A percentile compares a stretch with the other conserved stretches of the same genome.
These are phyloP conservation scores for Conus betulinus DNA, from an alignment of 1,140 invertebrate species.

Conservation along the genomic window DNA sequence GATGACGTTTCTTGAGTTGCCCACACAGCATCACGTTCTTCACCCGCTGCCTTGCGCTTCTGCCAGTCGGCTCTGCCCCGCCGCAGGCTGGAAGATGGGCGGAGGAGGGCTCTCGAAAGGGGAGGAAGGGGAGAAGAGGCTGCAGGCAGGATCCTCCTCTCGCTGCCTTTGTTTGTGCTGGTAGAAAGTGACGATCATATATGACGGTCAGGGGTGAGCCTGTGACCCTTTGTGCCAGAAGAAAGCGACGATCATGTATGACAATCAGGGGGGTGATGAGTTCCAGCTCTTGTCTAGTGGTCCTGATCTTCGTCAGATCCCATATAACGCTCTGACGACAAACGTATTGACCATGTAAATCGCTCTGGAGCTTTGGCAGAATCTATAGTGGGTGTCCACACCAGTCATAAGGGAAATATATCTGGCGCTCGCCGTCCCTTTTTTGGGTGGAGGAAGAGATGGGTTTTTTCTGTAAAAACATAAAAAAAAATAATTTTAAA, in stretches of 20 bases:
- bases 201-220: background rate
- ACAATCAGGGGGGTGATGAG: background rate
- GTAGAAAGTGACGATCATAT: conserved; percentile 31
- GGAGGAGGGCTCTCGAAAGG: conserved; percentile 21
- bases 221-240: background rate
- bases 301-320: background rate
- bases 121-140: conserved; percentile 19
- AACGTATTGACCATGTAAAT: too few relatives aligned
- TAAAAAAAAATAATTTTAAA: too few relatives aligned
- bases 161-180: background rate
- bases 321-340: too few relatives aligned
- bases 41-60: background rate
- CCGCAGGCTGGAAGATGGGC: background rate
- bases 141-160: background rate
- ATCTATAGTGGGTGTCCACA: too few relatives aligned
- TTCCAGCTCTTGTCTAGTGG: background rate
- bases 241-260: background rate
- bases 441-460: too few relatives aligned
- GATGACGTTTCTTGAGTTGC: background rate
- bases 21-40: conserved; percentile 6
- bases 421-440: too few relatives aligned
- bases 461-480: too few relatives aligned
- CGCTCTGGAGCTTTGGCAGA: too few relatives aligned
- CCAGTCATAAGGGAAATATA: too few relatives aligned
- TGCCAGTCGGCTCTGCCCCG: background rate